Conservation (phyloP, 2,797 vertebrate genomes). For the Pseudotriccus pelzelni region DNA sequence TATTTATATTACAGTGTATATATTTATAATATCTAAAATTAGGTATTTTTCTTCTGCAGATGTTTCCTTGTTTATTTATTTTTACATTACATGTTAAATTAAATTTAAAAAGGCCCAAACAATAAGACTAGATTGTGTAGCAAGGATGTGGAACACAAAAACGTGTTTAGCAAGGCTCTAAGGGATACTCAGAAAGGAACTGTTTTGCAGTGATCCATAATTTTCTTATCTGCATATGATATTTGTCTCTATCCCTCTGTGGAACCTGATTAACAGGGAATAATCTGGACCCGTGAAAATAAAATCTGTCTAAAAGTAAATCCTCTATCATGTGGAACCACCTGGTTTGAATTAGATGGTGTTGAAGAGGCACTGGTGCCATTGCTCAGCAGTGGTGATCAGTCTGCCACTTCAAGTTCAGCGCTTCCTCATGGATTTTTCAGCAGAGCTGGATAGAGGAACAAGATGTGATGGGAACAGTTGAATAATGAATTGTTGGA, state of each 20-base stretch:
- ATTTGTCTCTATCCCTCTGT: not conserved
- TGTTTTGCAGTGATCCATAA: not conserved
- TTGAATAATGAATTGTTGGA: not conserved
- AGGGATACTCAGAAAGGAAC: not conserved
- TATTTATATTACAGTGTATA: not conserved
- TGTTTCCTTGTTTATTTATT: not conserved
- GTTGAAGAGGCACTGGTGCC: not conserved
- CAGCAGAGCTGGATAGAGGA: not conserved
- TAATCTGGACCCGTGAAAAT: not conserved
- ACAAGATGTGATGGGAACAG: not conserved
- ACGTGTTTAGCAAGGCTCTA: not conserved
- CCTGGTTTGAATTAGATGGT: not conserved
- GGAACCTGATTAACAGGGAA: not conserved
- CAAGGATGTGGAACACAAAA: not conserved
- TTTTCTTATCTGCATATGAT: not conserved
- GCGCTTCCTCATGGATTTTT: not conserved
- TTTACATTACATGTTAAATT: not conserved
- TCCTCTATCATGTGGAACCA: not conserved
- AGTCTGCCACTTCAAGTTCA: not conserved
- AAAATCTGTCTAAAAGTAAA: not conserved
- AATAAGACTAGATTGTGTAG: not conserved
- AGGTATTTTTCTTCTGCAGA: not conserved
- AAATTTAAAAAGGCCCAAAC: not conserved
- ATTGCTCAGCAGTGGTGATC: not conserved
- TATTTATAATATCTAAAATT: constrained; percentile 14